Evolutionary conservation across 1,140 invertebrate genomes (phyloP).

Genomic region (Ericerus pela): DNA sequence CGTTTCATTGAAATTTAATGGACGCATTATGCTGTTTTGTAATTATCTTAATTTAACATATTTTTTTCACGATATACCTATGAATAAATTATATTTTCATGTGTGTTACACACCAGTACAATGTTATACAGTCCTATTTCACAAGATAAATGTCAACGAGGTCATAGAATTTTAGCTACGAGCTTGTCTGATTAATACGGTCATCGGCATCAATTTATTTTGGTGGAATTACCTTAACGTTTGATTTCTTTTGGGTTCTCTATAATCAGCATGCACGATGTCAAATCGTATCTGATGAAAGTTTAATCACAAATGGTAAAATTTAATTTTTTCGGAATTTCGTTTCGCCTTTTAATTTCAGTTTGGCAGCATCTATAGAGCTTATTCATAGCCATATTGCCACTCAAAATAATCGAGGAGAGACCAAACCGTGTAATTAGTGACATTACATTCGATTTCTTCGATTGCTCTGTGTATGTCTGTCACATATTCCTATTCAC

Average conservation of each 20-base stretch:
- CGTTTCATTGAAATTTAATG: too few relatives aligned
- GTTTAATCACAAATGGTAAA: neutral
- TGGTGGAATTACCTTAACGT: too few relatives aligned
- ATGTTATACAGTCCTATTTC: too few relatives aligned
- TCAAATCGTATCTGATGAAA: slow-evolving; percentile 49
- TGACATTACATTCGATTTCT: slow-evolving; percentile 35
- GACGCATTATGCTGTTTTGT: too few relatives aligned
- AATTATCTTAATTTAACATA: too few relatives aligned
- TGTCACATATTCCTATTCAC: slow-evolving; percentile 39
- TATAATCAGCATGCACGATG: slow-evolving; percentile 56
- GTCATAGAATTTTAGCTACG: too few relatives aligned
- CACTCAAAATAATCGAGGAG: slow-evolving; percentile 47
- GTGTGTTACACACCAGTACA: too few relatives aligned
- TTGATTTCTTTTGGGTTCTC: slow-evolving; percentile 42
- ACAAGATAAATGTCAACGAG: too few relatives aligned
- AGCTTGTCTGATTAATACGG: too few relatives aligned
- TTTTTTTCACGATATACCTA: too few relatives aligned
- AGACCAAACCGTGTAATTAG: slow-evolving; percentile 39
- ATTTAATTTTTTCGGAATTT: neutral
- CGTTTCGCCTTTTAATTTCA: neutral
- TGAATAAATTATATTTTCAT: too few relatives aligned
- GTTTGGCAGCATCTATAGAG: neutral
- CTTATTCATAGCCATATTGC: slow-evolving; percentile 32
- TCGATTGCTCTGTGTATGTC: slow-evolving; percentile 40
- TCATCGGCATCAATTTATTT: too few relatives aligned